phyloP scores from a whole-genome alignment of 2,888 invertebrate genomes.

The Stomorhina lunata region DNA sequence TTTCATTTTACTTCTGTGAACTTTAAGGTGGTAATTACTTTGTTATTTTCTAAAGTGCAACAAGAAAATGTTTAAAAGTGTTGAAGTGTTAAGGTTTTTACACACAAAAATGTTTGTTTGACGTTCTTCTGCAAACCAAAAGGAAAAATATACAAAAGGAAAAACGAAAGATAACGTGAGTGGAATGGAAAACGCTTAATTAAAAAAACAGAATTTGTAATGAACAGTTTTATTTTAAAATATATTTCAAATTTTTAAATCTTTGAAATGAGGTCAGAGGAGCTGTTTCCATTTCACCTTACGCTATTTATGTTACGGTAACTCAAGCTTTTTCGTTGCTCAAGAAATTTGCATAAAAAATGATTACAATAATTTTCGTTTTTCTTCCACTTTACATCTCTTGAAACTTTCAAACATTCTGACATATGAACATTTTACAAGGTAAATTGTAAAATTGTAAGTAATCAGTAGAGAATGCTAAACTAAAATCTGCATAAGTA shows the following conservation, averaged over 20 bases:
- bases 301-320: too few relatives aligned
- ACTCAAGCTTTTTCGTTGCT: too few relatives aligned
- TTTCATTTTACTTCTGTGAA: constrained; percentile 40
- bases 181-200: too few relatives aligned
- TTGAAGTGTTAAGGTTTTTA: constrained; percentile 68
- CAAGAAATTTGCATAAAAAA: constrained; percentile 48
- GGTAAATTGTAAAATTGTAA: background rate
- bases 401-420: constrained; percentile 2
- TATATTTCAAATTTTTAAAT: too few relatives aligned
- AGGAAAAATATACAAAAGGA: background rate
- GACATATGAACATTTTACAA: background rate
- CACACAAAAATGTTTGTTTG: constrained; percentile 61
- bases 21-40: constrained; percentile 61
- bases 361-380: constrained; percentile 21
- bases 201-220: too few relatives aligned
- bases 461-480: background rate
- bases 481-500: background rate
- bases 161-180: background rate
- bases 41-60: constrained; percentile 55
- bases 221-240: background rate
- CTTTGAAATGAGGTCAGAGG: too few relatives aligned
- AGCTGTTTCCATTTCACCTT: too few relatives aligned
- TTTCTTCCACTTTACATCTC: background rate
- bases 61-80: constrained; percentile 60
- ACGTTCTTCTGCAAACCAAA: constrained; percentile 32